Evolutionary conservation across 2,797 vertebrate genomes (phyloP).

Genomic region (Liasis olivaceus): DNA sequence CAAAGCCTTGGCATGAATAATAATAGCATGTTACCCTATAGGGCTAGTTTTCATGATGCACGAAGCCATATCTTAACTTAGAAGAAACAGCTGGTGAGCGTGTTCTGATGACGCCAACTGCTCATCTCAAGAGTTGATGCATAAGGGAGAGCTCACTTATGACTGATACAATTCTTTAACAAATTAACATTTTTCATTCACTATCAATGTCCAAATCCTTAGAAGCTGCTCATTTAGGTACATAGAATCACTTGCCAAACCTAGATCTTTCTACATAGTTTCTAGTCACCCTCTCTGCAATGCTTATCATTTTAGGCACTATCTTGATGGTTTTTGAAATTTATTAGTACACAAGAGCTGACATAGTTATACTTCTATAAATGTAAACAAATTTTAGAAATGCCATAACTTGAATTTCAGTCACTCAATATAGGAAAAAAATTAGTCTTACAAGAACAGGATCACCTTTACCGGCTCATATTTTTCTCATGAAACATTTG

Average conservation of each 20-base stretch:
- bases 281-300: background rate
- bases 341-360: background rate
- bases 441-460: background rate
- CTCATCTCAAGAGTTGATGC: background rate
- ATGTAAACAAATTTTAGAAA: background rate
- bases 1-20: background rate
- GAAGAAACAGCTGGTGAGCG: background rate
- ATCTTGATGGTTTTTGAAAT: background rate
- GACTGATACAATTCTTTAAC: background rate
- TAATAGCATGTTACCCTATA: background rate
- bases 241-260: background rate
- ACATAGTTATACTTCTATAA: background rate
- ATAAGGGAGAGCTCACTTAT: background rate
- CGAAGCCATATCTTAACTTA: background rate
- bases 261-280: background rate
- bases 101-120: background rate
- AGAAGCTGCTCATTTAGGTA: too few relatives aligned
- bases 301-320: background rate
- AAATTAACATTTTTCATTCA: background rate
- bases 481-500: background rate
- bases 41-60: background rate
- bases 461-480: background rate
- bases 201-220: background rate
- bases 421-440: background rate
- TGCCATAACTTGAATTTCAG: background rate